Evolutionary conservation across 2,797 vertebrate genomes (phyloP), one percentile per base, ranked within the genome.

Genomic region (Ctenopoma multispine): DNA sequence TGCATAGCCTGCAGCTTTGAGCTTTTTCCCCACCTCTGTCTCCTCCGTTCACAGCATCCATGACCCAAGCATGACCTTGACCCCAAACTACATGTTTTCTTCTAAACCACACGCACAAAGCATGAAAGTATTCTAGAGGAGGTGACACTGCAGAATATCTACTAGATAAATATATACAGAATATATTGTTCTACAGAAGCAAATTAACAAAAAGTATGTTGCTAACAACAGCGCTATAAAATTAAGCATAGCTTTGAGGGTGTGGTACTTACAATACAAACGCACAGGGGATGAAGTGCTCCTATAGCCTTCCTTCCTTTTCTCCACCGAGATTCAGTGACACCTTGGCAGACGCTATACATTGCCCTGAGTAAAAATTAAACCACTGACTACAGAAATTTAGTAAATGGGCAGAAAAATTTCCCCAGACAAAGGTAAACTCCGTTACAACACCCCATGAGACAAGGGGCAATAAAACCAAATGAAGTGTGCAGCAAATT

Each of bases 401-500:
- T 72, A 84, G 81, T 80, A 82, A 86, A 86, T 75, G 77, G 75
- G 72, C 67, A 76, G 81, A 87, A 13, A 73, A 73, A 79, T 69
- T 72, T 79, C 83, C 76, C 80, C 65, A 82, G 80, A 84, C 71
- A 68, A 61, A 76, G 78, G 62, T 90, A 88, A 92, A 77, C 81
- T 81, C 66, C 21, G 77, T 79, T 82, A 77, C 63, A 65, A 82
- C 83, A 81, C 75, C 82, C 87, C 82, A 57, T 7, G 83, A 89
- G 90, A 91, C 75, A 82, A 56, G 58, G 21, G 44, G 61, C 61
- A 70, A 71, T 91, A 91, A 92, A 92, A 87, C 56, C 73, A 90
- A 88, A 90, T 87, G 76, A 92, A 91, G 88, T 90, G 87, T 89
- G 83, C 72, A 72, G 81, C 82, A 86, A 91, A 90, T 91, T 86